phyloP scores from a whole-genome alignment of 2,797 vertebrate species.

The Pipistrellus pipistrellus region DNA sequence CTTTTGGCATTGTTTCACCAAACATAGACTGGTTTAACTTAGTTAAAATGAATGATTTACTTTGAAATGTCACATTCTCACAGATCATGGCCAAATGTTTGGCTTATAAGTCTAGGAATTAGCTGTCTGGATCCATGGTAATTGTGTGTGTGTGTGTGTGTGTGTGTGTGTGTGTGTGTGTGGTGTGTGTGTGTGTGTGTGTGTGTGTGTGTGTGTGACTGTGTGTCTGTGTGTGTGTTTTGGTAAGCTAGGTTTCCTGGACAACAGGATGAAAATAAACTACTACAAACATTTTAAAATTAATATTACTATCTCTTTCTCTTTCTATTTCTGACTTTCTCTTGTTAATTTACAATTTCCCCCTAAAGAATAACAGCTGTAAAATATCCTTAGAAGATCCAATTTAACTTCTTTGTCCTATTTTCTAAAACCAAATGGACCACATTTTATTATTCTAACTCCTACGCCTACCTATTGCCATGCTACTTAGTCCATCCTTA shows the following conservation, averaged over 20 bases:
- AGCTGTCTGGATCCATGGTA: neutral
- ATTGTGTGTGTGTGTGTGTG: neutral
- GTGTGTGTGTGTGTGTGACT: neutral
- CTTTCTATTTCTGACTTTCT: neutral
- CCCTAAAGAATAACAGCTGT: neutral
- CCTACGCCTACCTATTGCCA: neutral
- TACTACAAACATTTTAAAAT: neutral
- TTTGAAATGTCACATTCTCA: neutral
- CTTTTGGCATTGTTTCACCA: neutral
- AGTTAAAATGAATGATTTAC: neutral
- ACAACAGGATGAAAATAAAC: conserved; percentile 29
- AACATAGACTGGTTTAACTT: neutral
- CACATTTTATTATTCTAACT: conserved; percentile 27
- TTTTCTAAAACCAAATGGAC: conserved; percentile 64
- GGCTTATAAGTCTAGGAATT: neutral
- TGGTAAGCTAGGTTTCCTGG: neutral
- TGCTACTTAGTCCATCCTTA: neutral
- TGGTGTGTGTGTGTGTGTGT: neutral
- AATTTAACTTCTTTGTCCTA: neutral
- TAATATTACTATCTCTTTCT: neutral
- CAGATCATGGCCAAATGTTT: neutral
- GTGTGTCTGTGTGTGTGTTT: neutral
- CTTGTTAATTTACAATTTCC: conserved; percentile 21
- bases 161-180: neutral
- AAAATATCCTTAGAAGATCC: neutral